phyloP scores from a whole-genome alignment of 1,140 invertebrate species.

The Bombus turneri region DNA sequence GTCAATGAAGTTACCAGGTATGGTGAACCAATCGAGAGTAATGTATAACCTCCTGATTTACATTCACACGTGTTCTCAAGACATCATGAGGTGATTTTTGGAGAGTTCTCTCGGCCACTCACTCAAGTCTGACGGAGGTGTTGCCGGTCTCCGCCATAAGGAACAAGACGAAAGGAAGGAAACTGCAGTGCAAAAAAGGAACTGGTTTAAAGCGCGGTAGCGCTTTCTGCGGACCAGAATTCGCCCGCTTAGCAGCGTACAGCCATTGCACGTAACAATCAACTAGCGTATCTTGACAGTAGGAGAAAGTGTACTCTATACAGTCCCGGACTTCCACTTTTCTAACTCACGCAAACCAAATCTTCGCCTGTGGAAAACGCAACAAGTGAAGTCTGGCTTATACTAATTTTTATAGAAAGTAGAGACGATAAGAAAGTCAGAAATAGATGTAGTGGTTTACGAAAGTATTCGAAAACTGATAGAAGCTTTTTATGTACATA shows the following conservation, averaged over 20 bases:
- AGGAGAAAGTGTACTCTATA: constrained; percentile 46
- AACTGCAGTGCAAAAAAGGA: constrained; percentile 28
- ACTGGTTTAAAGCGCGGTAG: constrained; percentile 38
- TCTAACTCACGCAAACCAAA: background rate
- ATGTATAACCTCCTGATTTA: background rate
- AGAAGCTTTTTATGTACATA: no score
- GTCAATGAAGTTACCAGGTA: background rate
- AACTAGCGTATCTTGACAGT: constrained; percentile 17
- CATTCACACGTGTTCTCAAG: background rate
- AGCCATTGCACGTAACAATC: constrained; percentile 19
- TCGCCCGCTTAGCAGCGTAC: constrained; percentile 5
- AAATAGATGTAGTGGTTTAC: background rate
- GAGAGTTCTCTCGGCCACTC: background rate
- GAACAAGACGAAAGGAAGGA: background rate
- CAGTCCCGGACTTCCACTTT: background rate
- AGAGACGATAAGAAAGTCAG: background rate
- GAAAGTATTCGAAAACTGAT: no score
- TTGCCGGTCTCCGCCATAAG: background rate
- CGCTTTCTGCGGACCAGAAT: constrained; percentile 29
- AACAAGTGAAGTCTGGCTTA: background rate
- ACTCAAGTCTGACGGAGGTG: background rate
- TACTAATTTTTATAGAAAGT: background rate
- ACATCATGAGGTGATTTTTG: background rate
- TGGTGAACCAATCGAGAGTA: no score
- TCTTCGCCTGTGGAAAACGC: background rate